A percentile compares a stretch with the other conserved stretches of the same genome.
These are phyloP conservation scores for Napeogenes inachia DNA, from an alignment of 2,888 invertebrate species.

Conservation along the genomic window DNA sequence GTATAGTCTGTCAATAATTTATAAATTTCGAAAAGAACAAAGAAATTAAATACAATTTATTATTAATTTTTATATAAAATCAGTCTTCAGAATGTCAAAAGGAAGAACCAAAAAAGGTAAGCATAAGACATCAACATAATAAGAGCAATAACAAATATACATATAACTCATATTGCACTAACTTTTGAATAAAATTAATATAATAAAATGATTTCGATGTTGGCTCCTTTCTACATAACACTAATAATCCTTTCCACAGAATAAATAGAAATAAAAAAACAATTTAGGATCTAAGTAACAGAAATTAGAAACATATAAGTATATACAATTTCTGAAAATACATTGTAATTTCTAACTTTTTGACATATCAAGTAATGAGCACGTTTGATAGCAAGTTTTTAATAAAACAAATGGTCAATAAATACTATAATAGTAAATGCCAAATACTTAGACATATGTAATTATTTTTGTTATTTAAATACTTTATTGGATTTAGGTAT, in stretches of 20 bases:
- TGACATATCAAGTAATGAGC: conserved; percentile 1
- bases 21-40: background rate
- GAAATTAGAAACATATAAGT: conserved; percentile 4
- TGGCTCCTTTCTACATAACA: background rate
- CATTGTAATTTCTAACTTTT: background rate
- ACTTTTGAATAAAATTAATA: background rate
- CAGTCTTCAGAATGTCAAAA: conserved; percentile 45
- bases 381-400: background rate
- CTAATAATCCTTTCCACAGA: conserved; percentile 3
- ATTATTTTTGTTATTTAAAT: conserved; percentile 7
- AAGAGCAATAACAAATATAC: no score
- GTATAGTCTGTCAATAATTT: no score
- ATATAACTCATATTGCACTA: conserved; percentile 10
- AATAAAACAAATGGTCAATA: background rate
- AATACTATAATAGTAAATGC: conserved; percentile 43
- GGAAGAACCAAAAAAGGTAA: conserved; percentile 37
- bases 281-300: background rate
- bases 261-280: background rate
- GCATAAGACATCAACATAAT: background rate
- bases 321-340: background rate
- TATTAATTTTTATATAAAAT: conserved; percentile 27
- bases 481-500: conserved; percentile 33
- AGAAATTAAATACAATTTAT: background rate
- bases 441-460: conserved; percentile 36
- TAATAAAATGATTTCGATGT: conserved; percentile 6